Conservation (phyloP, 1,140 invertebrate species). For the Aphidius ervi region DNA sequence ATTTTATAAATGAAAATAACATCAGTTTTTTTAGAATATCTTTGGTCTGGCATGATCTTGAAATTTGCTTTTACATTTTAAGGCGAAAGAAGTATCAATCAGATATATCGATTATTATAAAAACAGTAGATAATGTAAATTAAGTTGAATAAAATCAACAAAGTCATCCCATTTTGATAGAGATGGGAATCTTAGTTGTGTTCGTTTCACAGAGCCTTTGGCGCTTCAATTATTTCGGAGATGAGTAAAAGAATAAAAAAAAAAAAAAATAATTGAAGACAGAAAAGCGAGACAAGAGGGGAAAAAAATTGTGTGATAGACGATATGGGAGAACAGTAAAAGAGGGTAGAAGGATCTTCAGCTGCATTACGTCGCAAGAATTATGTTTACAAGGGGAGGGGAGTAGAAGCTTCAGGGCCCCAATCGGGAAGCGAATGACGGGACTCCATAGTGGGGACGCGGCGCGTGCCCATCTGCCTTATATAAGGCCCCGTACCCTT, state of each 20-base stretch:
- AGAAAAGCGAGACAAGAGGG: conserved; percentile 17
- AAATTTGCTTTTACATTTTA: too few relatives aligned
- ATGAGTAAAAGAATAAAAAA: conserved; percentile 28
- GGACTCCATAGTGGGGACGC: conserved; percentile 37
- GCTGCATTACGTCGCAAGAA: not conserved
- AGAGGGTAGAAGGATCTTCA: conserved; percentile 5
- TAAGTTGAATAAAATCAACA: not conserved
- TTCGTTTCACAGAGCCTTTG: conserved; percentile 37
- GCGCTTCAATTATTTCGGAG: conserved; percentile 14
- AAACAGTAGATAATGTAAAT: not conserved
- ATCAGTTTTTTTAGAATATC: too few relatives aligned
- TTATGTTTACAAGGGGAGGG: conserved; percentile 25
- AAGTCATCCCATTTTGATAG: conserved; percentile 11
- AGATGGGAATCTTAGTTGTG: conserved; percentile 45
- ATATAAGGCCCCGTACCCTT: conserved; percentile 52
- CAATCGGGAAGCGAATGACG: conserved; percentile 28
- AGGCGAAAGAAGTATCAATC: too few relatives aligned
- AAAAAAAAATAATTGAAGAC: conserved; percentile 14
- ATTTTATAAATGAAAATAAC: too few relatives aligned
- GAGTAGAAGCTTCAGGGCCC: conserved; percentile 42
- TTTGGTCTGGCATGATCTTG: too few relatives aligned
- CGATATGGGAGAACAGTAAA: conserved; percentile 1
- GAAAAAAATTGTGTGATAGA: not conserved
- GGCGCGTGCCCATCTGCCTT: conserved; percentile 49
- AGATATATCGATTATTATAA: not conserved